phyloP scores from a whole-genome alignment of 2,888 invertebrate species.

The Biston stratarius region DNA sequence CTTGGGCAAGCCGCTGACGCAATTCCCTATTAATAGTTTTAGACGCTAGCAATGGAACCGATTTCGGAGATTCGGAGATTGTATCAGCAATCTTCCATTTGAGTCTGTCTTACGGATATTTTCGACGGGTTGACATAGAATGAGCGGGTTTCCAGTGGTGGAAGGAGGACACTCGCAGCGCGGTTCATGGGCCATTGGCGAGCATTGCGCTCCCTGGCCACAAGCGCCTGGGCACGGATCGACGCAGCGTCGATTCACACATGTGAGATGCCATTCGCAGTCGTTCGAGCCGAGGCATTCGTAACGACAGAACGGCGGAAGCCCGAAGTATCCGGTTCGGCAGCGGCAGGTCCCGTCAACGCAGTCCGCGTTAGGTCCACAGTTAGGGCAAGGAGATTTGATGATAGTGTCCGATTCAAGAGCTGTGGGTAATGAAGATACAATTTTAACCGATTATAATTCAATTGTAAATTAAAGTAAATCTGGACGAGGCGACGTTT shows the following conservation, averaged over 20 bases:
- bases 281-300: constrained; percentile 91
- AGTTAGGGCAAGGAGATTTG: constrained; percentile 88
- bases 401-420: constrained; percentile 64
- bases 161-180: constrained; percentile 89
- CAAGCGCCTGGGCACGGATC: constrained; percentile 92
- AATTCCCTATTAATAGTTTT: constrained; percentile 44
- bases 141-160: constrained; percentile 92
- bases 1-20: constrained; percentile 60
- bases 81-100: constrained; percentile 70
- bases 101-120: constrained; percentile 79
- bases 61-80: constrained; percentile 34
- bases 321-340: constrained; percentile 88
- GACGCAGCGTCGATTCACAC: constrained; percentile 89
- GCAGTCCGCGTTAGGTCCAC: constrained; percentile 92
- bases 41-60: constrained; percentile 37
- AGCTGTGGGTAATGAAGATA: constrained; percentile 29
- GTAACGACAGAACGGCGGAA: constrained; percentile 91
- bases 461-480: neutral
- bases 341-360: constrained; percentile 90
- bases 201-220: constrained; percentile 90
- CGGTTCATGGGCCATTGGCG: constrained; percentile 90
- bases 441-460: constrained; percentile 3
- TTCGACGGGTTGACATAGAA: constrained; percentile 87
- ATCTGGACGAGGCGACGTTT: neutral
- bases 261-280: constrained; percentile 89